Percentiles rank a stretch among this genome's conserved stretches.
Evolutionary conservation across 2,113 vertebrate species (phyloP).

Genomic region (Meleagris gallopavo): DNA sequence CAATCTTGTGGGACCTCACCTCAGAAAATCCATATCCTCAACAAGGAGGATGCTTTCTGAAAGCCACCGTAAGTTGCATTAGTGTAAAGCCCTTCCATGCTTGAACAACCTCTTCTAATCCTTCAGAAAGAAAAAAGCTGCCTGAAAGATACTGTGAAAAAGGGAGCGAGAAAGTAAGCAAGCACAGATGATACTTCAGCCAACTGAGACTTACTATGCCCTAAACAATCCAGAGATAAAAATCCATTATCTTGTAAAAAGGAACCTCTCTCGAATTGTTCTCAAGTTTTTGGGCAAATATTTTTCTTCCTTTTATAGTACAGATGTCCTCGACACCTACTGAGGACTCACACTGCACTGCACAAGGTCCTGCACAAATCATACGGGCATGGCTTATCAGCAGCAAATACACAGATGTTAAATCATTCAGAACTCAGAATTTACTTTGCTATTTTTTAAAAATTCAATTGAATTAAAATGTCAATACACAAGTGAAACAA

Average conservation of each 20-base stretch:
- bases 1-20: not conserved
- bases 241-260: conserved; percentile 4
- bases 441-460: not conserved
- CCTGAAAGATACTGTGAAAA: not conserved
- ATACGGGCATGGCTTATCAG: not conserved
- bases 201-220: not conserved
- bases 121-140: not conserved
- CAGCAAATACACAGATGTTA: not conserved
- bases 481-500: not conserved
- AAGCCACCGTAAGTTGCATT: not conserved
- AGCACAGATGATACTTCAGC: not conserved
- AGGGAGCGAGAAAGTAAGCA: not conserved
- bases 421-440: not conserved
- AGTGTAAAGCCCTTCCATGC: not conserved
- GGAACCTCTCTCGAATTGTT: not conserved
- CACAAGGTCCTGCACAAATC: not conserved
- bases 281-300: not conserved
- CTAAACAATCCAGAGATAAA: not conserved
- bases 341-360: accelerated
- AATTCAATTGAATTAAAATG: not conserved
- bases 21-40: not conserved
- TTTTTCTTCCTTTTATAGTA: not conserved
- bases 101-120: not conserved
- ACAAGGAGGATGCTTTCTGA: not conserved
- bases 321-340: not conserved